Base-by-base conservation (phyloP, 2,113 vertebrate species). In the Butorides virescens region DNA sequence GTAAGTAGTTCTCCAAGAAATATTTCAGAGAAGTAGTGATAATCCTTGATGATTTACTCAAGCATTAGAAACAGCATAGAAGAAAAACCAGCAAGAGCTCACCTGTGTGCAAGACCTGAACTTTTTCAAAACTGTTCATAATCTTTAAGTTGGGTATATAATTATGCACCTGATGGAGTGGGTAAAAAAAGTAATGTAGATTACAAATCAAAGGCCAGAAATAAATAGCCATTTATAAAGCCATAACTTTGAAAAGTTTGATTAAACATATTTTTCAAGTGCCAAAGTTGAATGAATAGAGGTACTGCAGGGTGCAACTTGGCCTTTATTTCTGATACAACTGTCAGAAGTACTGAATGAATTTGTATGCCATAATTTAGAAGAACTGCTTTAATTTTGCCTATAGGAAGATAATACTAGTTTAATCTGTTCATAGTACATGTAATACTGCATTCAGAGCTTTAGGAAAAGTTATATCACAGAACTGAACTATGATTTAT, bases 381-480 rank as follows among this genome's bases (percentile, higher is more conserved):
- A 90, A 61, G 16, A 93, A 76, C 10, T 78, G 86, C 30, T 87
- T 76, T 89, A 91, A 92, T 92, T 94, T 90, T 96, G 80, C 82
- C 65, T 2, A 0, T 34, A 92, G 61, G 70, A 85, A 90, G 55
- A 55, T 63, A 92, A 75, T 78, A 72, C 30, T 72, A 83, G 47
- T 70, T 92, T 90, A 77, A 78, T 80, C 27, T 84, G 32, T 78
- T 89, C 84, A 73, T 36, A 68, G 49, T 44, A 83, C 52, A 50
- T 18, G 13, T 25, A 68, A 44, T 72, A 80, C 25, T 86, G 71
- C 34, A 73, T 86, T 91, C 42, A 88, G 86, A 56, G 61, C 56
- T 88, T 78, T 42, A 84, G 89, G 68, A 65, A 61, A 83, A 53
- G 68, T 81, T 78, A 50, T 78, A 70, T 62, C 36, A 78, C 23